Evolutionary conservation across 1,140 invertebrate genomes (phyloP), one percentile per base, ranked within the genome.

Genomic region (Adelges cooleyi): DNA sequence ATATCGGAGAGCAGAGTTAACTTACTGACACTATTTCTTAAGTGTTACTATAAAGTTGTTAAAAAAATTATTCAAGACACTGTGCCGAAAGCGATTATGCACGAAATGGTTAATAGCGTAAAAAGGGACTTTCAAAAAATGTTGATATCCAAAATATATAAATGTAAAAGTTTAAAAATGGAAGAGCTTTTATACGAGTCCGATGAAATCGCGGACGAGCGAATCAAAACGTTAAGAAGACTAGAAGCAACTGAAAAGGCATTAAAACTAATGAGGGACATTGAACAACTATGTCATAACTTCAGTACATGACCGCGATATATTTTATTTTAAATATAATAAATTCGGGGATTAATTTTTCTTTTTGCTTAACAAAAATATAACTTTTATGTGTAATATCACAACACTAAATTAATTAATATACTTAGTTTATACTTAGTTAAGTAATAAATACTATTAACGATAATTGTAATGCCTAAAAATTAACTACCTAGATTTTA

Each of bases 81-180:
- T 2, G 65, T 71, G 1, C 71, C 71, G 0, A 71, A 71, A 54
- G 65, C 59, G 4, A 70, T 71, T 13, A 71, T 71, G 71, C 68
- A 68, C 38, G 68, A 66, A 42, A 33, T 71, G 56, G 69, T 71
- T 0, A 71, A 70, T 20, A 52, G 66, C 22, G 53, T 69, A 2
- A 67, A 56, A 33, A 52, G 68, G 1, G 44, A 69, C 18, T 62
- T 71, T 10, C 68, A 69, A 29, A 54, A 46, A 3, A 44, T 67
- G 11, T 38, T 71, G 29, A 69, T 69, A 3, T 13, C 51, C 2
- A 49, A 67, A 29, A 44, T 71, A 1, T 71, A 70, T 54, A 65
- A 65, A 65, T 51, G 46, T 15, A 51, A 27, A 11, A 17, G 44
- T 8, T 10, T 18, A 2, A 42, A 44, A 13, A 44, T 27, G n/a